These are phyloP conservation scores for Drosophila pegasa DNA, from an alignment of 2,888 invertebrate genomes.

Conservation along the genomic window DNA sequence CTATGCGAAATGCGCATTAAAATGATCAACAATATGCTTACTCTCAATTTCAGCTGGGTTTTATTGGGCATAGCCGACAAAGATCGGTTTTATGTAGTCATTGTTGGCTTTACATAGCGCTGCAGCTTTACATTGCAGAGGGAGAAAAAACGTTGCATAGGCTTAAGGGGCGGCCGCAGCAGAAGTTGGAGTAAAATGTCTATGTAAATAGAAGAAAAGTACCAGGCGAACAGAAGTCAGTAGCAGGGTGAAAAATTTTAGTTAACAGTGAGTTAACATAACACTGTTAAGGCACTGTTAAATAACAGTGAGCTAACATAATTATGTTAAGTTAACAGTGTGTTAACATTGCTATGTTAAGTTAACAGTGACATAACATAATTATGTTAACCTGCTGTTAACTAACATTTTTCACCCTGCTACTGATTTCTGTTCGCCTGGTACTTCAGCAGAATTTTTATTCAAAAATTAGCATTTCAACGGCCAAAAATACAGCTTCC, in stretches of 20 bases:
- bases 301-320: not conserved
- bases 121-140: not conserved
- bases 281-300: no score
- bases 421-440: not conserved
- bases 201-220: not conserved
- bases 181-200: not conserved
- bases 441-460: not conserved
- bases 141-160: not conserved
- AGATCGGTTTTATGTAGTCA: not conserved
- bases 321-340: not conserved
- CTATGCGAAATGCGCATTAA: conserved; percentile 1
- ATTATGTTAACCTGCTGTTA: not conserved
- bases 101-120: not conserved
- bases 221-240: not conserved
- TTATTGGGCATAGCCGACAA: not conserved
- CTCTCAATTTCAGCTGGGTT: not conserved
- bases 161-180: not conserved
- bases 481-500: not conserved
- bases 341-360: not conserved
- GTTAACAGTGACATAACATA: not conserved
- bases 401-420: not conserved
- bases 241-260: not conserved
- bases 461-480: not conserved
- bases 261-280: not conserved
- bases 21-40: not conserved